phyloP scores from a whole-genome alignment of 2,797 vertebrate species.

The Coregonus ussuriensis region DNA sequence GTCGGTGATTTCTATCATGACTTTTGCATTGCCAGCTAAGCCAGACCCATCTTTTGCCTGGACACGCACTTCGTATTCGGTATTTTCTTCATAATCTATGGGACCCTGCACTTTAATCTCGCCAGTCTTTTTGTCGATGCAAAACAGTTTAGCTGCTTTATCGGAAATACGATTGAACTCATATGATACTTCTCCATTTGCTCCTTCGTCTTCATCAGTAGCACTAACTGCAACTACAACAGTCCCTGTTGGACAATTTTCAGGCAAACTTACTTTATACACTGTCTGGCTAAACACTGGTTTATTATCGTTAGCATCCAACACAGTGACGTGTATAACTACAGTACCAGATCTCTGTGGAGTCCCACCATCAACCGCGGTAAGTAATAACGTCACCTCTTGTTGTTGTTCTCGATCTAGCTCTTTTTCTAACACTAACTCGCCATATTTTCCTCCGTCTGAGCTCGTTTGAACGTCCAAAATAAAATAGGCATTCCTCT shows the following conservation, averaged over 20 bases:
- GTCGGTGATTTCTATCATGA: constrained; percentile 20
- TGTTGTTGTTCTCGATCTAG: no score
- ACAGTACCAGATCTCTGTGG: no score
- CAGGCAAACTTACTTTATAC: background rate
- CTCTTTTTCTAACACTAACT: no score
- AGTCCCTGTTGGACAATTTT: background rate
- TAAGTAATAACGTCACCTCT: no score
- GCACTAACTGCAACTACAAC: background rate
- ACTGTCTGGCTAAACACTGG: no score
- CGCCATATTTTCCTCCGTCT: no score
- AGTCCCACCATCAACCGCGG: no score
- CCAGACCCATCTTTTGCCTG: constrained; percentile 9
- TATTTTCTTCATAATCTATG: constrained; percentile 5
- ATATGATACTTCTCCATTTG: constrained; percentile 9
- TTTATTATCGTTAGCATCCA: no score
- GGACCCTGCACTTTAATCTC: constrained; percentile 4
- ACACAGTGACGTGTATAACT: no score
- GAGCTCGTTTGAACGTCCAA: no score
- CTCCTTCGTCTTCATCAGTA: constrained; percentile 5
- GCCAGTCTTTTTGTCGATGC: background rate
- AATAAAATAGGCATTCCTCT: no score
- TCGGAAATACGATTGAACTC: constrained; percentile 1
- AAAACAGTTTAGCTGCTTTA: constrained; percentile 1
- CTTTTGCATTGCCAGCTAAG: constrained; percentile 30
- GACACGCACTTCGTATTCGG: background rate